A percentile compares a stretch with the other conserved stretches of the same genome.
These are phyloP conservation scores for Meteorus cinctellus DNA, from an alignment of 2,888 invertebrate genomes.

Conservation along the genomic window DNA sequence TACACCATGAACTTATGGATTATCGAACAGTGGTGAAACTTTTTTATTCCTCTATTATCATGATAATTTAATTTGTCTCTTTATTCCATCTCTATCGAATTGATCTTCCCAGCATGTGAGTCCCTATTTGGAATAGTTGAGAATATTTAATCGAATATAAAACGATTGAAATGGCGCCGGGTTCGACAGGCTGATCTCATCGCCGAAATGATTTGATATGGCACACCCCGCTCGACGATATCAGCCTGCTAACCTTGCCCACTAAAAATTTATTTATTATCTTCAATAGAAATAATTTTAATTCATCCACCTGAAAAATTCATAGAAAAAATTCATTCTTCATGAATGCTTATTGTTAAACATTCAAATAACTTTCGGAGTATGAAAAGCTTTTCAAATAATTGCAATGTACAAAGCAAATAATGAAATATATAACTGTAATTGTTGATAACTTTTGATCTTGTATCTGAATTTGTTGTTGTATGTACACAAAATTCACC, in stretches of 20 bases:
- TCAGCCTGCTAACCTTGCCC: constrained; percentile 73
- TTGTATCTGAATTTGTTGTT: too few species aligned
- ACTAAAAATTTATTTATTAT: background rate
- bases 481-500: too few species aligned
- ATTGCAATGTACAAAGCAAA: too few species aligned
- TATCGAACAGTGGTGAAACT: background rate
- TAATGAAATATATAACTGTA: too few species aligned
- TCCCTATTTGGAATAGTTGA: background rate
- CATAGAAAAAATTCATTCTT: too few species aligned
- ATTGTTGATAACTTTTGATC: too few species aligned
- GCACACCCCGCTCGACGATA: constrained; percentile 73
- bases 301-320: background rate
- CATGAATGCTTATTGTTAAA: too few species aligned
- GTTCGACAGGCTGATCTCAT: constrained; percentile 74
- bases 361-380: too few species aligned
- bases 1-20: background rate
- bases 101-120: background rate
- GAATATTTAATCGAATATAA: background rate
- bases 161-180: constrained; percentile 65
- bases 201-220: constrained; percentile 72
- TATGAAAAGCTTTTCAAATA: too few species aligned
- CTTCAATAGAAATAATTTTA: background rate
- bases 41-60: background rate
- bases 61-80: background rate
- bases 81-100: background rate